Conservation (phyloP, 1,140 invertebrate genomes). For the Rhizoglyphus robini region DNA sequence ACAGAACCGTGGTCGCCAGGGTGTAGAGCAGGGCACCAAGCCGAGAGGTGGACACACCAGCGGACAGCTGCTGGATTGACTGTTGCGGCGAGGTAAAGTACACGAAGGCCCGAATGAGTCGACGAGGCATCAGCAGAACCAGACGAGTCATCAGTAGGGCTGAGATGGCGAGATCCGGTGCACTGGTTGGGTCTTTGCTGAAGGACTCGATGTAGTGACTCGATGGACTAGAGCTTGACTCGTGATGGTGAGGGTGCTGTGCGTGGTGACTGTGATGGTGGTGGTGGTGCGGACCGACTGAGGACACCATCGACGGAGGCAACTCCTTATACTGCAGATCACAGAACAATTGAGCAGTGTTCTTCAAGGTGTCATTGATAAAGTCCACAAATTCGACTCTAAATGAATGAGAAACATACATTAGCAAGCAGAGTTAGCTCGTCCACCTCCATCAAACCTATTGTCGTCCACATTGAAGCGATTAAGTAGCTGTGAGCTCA, state of each 20-base stretch:
- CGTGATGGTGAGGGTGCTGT: too few species aligned
- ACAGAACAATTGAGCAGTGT: neutral
- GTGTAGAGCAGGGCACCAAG: neutral
- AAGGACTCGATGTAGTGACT: too few species aligned
- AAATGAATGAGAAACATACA: neutral
- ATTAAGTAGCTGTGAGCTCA: conserved; percentile 12
- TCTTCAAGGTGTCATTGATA: conserved; percentile 5
- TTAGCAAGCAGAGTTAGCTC: neutral
- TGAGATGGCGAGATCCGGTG: too few species aligned
- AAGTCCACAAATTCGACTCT: conserved; percentile 12
- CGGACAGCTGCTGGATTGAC: neutral
- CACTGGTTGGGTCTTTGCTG: too few species aligned
- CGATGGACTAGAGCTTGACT: too few species aligned
- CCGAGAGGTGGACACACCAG: neutral
- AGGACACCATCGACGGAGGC: neutral
- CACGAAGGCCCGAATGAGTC: neutral
- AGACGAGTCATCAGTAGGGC: too few species aligned
- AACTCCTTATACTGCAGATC: neutral
- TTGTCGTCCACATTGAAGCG: neutral
- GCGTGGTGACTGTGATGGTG: too few species aligned
- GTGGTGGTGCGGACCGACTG: too few species aligned
- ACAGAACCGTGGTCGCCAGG: neutral
- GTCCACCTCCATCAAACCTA: neutral
- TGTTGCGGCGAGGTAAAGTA: neutral
- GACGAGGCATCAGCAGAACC: neutral